Evolutionary conservation across 2,797 vertebrate genomes (phyloP), one percentile per base, ranked within the genome.

Genomic region (Sorex maritimensis): DNA sequence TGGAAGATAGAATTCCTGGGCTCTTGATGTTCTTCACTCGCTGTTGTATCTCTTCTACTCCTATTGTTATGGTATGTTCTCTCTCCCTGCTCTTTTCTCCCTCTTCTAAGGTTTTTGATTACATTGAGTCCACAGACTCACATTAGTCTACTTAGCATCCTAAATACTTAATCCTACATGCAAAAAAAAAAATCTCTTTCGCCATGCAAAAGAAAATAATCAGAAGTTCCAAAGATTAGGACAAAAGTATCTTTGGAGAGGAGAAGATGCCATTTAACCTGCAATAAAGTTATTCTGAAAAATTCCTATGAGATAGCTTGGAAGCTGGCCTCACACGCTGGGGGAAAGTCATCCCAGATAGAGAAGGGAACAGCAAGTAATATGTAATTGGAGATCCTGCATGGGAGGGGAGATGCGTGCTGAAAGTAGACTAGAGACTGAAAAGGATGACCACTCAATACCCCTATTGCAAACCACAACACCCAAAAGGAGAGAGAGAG

Each of bases 11-110:
- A 19, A 13, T 38, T 24, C 77, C 61, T 38, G 8, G 17, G 10
- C 2, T 63, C 5, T 65, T 6, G 9, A 63, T 4, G 10, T 11
- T 67, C 75, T 38, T 2, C 1, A 3, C n/a, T n/a, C 6, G 26
- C 0, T 0, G 0, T 14, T 61, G 5, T 6, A 5, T 44, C 15
- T n/a, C n/a, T 2, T 65, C 4, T 78, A 4, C n/a, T 12, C 11
- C 30, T 83, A 6, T 7, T 63, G 61, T 14, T 14, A 23, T 63
- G 17, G 6, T 52, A 8, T 52, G 17, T 11, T 49, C 28, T 61
- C 38, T 81, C 58, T 41, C 13, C 10, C 26, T 71, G 10, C 24
- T 41, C 81, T 72, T 46, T 41, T 30, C 69, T 23, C 19, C 74
- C 38, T 41, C 44, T n/a, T 12, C 21, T 0, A 55, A 17, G 2